Evolutionary conservation across 2,113 vertebrate genomes (phyloP).

Genomic region (Bombycilla garrulus): DNA sequence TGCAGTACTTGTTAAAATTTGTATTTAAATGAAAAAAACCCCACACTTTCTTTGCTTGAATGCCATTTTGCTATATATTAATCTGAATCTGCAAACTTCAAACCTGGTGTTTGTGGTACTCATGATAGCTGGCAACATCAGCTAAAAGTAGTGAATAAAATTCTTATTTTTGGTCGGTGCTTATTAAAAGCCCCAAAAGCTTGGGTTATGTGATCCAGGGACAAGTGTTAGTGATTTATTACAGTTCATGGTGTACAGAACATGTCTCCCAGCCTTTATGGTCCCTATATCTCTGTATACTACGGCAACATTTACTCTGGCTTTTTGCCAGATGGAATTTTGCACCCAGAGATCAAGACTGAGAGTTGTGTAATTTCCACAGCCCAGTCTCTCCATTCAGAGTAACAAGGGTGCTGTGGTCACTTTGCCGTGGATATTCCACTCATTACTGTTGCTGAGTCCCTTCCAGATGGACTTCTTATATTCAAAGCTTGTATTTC

Average conservation of each 20-base stretch:
- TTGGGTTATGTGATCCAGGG: not conserved
- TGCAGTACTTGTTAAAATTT: not conserved
- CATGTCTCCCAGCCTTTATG: not conserved
- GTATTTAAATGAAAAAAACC: not conserved
- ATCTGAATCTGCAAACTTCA: not conserved
- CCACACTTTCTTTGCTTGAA: not conserved
- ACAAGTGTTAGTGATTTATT: not conserved
- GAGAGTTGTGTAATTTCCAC: not conserved
- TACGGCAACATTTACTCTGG: slow-evolving; percentile 34
- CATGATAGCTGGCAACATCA: not conserved
- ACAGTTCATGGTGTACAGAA: not conserved
- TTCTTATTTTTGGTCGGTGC: not conserved
- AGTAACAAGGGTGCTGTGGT: not conserved
- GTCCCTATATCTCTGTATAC: not conserved
- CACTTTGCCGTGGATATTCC: not conserved
- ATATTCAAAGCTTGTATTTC: not conserved
- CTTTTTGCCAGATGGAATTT: slow-evolving; percentile 32
- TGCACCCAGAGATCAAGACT: not conserved
- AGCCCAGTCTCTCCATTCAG: not conserved
- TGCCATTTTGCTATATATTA: not conserved
- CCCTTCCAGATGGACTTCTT: not conserved
- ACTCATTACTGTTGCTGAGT: not conserved
- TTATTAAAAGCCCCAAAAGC: not conserved
- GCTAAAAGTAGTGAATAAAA: not conserved
- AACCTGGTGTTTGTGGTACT: not conserved